phyloP scores from a whole-genome alignment of 2,113 vertebrate species.

The Protomyctophum bolini region DNA sequence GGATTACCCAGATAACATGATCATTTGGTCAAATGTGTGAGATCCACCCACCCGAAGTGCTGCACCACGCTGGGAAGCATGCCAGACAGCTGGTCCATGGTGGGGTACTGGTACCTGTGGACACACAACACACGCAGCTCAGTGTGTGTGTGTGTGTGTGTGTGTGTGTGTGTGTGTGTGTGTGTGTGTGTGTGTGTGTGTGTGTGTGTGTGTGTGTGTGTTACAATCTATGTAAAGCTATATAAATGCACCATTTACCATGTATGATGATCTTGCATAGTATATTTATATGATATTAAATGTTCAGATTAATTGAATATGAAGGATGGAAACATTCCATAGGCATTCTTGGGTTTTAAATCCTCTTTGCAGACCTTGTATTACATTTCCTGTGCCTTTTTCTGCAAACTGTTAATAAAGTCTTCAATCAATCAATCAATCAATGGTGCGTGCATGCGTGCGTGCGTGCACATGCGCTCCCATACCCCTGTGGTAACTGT shows the following conservation, averaged over 20 bases:
- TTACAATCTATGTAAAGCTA: too few species aligned
- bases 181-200: neutral
- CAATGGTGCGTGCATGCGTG: neutral
- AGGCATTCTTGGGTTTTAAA: too few species aligned
- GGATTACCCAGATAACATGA: too few species aligned
- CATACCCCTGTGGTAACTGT: constrained; percentile 94
- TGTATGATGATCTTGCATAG: too few species aligned
- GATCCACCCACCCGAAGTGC: constrained; percentile 90
- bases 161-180: neutral
- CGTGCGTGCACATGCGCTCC: neutral
- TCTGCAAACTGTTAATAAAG: too few species aligned
- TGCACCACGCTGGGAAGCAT: constrained; percentile 96
- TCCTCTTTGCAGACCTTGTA: too few species aligned
- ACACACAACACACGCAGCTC: constrained; percentile 3
- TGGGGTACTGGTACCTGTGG: constrained; percentile 94
- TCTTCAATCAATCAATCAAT: too few species aligned
- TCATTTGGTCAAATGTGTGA: neutral
- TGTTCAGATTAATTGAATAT: too few species aligned
- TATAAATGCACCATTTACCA: too few species aligned
- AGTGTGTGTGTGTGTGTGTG: neutral
- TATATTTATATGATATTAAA: too few species aligned
- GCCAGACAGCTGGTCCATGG: constrained; percentile 95
- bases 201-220: neutral
- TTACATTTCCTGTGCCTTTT: too few species aligned
- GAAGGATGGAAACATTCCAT: too few species aligned